phyloP scores from a whole-genome alignment of 2,888 invertebrate species.

The Agrochola circellaris region DNA sequence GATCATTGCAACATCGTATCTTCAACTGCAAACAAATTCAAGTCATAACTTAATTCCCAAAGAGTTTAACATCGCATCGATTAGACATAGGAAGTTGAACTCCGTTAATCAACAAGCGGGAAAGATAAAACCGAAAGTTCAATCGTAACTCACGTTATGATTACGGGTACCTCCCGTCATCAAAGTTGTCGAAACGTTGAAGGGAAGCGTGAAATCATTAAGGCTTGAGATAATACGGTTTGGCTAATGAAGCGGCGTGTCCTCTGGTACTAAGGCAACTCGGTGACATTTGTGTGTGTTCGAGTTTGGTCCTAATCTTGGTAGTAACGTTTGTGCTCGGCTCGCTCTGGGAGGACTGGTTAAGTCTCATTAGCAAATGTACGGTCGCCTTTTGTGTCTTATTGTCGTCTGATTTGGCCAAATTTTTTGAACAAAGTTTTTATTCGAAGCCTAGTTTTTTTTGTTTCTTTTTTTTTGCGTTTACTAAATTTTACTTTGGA shows the following conservation, averaged over 20 bases:
- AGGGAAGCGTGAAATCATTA: slow-evolving; percentile 86
- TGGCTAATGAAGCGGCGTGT: slow-evolving; percentile 82
- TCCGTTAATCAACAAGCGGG: slow-evolving; percentile 80
- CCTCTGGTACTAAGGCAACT: slow-evolving; percentile 72
- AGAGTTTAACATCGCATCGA: slow-evolving; percentile 79
- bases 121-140: slow-evolving; percentile 84
- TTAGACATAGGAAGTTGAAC: slow-evolving; percentile 81
- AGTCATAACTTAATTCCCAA: slow-evolving; percentile 71
- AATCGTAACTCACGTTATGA: slow-evolving; percentile 83
- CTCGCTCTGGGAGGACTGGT: slow-evolving; percentile 35
- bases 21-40: slow-evolving; percentile 39
- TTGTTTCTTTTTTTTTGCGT: not conserved
- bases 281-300: slow-evolving; percentile 57
- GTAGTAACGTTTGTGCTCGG: slow-evolving; percentile 37
- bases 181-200: slow-evolving; percentile 77
- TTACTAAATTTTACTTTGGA: not conserved
- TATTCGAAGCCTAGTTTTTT: not conserved
- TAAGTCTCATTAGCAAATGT: slow-evolving; percentile 51
- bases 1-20: slow-evolving; percentile 22
- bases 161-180: slow-evolving; percentile 77
- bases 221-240: slow-evolving; percentile 83
- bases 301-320: slow-evolving; percentile 54
- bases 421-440: slow-evolving; percentile 20
- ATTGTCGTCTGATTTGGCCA: slow-evolving; percentile 36
- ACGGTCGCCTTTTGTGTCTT: slow-evolving; percentile 26